phyloP scores from a whole-genome alignment of 2,113 vertebrate species.

The Hemichromis elongatus region DNA sequence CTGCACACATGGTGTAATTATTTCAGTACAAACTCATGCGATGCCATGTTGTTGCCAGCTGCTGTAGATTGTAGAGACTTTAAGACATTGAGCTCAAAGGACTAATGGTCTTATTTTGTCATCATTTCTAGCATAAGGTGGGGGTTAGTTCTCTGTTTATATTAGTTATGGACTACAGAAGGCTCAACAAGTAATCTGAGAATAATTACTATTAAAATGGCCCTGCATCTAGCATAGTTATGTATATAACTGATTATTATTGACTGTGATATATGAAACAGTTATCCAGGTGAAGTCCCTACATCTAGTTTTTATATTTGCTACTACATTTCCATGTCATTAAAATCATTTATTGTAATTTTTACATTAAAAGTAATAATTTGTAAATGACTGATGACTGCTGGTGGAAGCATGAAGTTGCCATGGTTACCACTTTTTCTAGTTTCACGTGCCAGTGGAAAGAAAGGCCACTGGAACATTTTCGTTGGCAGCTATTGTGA shows the following conservation, averaged over 20 bases:
- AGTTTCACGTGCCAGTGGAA: neutral
- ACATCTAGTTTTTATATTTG: neutral
- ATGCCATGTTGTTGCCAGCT: neutral
- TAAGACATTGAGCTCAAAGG: neutral
- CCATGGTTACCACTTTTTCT: neutral
- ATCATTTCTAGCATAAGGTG: neutral
- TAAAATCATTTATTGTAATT: neutral
- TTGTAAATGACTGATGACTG: neutral
- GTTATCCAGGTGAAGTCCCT: neutral
- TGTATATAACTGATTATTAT: neutral
- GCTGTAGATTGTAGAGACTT: neutral
- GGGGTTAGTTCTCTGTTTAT: neutral
- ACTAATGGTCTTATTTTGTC: neutral
- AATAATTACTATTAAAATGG: neutral
- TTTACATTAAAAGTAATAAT: neutral
- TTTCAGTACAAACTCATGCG: neutral
- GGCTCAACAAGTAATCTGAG: neutral
- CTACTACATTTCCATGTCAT: neutral
- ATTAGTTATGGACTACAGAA: neutral
- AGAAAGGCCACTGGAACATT: neutral
- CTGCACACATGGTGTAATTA: slow-evolving; percentile 23
- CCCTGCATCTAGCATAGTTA: neutral
- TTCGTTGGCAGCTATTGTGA: neutral
- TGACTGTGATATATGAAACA: neutral
- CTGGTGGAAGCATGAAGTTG: neutral